Conservation (phyloP, 2,113 vertebrate species). For the Ranitomeya imitator region DNA sequence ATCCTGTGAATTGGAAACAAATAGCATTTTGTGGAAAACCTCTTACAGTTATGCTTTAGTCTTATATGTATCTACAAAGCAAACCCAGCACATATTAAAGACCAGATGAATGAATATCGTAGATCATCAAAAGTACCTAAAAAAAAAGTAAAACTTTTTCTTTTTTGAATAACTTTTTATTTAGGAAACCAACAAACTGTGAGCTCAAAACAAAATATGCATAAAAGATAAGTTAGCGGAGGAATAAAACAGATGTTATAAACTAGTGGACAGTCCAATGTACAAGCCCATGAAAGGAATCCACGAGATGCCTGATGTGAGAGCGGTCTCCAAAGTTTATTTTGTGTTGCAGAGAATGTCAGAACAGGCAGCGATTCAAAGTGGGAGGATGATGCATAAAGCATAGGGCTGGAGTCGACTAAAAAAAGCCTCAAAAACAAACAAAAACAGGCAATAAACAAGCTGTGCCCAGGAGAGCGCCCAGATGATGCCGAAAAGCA, state of each 20-base stretch:
- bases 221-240: neutral
- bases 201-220: no score
- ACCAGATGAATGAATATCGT: no score
- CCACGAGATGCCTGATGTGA: neutral
- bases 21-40: no score
- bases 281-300: conserved; percentile 30
- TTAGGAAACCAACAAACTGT: no score
- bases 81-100: no score
- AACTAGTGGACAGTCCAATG: neutral
- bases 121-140: no score
- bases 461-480: neutral
- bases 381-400: neutral
- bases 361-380: conserved; percentile 19
- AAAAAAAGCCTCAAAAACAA: neutral
- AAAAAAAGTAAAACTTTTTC: no score
- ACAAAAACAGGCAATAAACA: conserved; percentile 5
- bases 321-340: conserved; percentile 19
- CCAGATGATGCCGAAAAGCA: neutral
- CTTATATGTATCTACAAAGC: no score
- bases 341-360: conserved; percentile 3
- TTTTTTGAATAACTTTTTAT: no score
- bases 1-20: no score
- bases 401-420: neutral
- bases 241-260: neutral
- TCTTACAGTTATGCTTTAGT: no score